Conservation (phyloP, 1,140 invertebrate species). For the Phortica variegata region DNA sequence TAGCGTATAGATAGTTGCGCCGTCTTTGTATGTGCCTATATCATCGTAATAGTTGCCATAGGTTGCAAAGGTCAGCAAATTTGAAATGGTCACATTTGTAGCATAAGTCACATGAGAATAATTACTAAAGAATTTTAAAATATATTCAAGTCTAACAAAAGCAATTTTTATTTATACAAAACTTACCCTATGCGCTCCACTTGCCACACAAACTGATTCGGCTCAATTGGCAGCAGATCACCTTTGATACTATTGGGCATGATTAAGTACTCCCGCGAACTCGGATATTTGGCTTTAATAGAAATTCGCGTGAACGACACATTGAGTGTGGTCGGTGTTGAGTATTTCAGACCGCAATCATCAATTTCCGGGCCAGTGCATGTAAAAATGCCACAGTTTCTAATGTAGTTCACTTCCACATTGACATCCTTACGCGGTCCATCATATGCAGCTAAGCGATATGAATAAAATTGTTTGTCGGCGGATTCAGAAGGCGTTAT, state of each 20-base stretch:
- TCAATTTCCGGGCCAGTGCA: slow-evolving; percentile 27
- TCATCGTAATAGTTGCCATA: slow-evolving; percentile 48
- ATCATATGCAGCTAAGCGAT: slow-evolving; percentile 36
- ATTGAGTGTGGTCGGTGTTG: background rate
- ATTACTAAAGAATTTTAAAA: slow-evolving; percentile 19
- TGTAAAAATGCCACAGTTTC: slow-evolving; percentile 39
- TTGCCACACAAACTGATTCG: slow-evolving; percentile 29
- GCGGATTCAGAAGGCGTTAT: background rate
- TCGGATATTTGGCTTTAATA: slow-evolving; percentile 26
- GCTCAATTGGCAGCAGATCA: slow-evolving; percentile 31
- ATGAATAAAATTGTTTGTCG: slow-evolving; percentile 13
- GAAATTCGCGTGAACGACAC: slow-evolving; percentile 20
- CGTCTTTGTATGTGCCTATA: slow-evolving; percentile 20
- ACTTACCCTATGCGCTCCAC: slow-evolving; percentile 15
- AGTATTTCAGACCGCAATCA: slow-evolving; percentile 31
- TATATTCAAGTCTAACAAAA: background rate
- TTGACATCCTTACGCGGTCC: slow-evolving; percentile 31
- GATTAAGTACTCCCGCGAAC: slow-evolving; percentile 20
- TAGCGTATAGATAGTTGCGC: too few relatives aligned
- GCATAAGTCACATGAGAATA: slow-evolving; percentile 15
- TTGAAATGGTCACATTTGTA: slow-evolving; percentile 12
- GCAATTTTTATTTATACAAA: background rate
- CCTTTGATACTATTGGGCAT: slow-evolving; percentile 31
- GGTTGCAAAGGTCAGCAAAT: slow-evolving; percentile 39
- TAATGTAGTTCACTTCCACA: slow-evolving; percentile 27